Base-by-base conservation (phyloP, 2,888 invertebrate species). In the Blastobasis adustella region DNA sequence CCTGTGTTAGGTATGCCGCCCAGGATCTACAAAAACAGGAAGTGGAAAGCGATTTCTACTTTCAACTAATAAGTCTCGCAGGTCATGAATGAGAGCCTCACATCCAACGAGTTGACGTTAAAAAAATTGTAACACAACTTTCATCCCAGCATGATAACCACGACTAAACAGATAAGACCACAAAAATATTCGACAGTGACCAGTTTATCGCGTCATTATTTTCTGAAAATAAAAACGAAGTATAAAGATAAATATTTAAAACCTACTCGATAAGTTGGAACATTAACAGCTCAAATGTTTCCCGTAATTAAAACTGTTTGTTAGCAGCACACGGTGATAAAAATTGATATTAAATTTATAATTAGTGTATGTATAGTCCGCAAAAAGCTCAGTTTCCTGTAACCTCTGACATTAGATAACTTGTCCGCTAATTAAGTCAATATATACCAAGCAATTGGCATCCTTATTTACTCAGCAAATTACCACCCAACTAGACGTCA, bases 321-420 rank as follows among this genome's bases (percentile, higher is more conserved):
- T 71, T 67, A 46, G 61, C 58, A 61, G 58, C 61, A 58, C 68
- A 67, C 23, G 23, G 73, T 79, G 81, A 82, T 82, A 83, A 23
- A 23, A 23, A 23, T 23, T 23, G 23, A 23, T 23, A 23, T 23
- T 23, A 80, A 73, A 69, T 51, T 67, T 73, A 79, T 76, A 67
- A 78, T 79, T 76, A 78, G 61, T 63, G 67, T 63, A 23, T 23
- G 23, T 23, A 3, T 23, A 23, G 23, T 23, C 23, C 23, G 23
- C 23, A 64, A 63, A 66, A 71, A 67, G 62, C 60, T 54, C 55
- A 63, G 74, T 84, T 86, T 85, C 78, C 76, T 80, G 62, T 74
- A 78, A 82, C 84, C 86, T 79, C 74, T 85, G 82, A 83, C 86
- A 79, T 66, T 46, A 81, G 82, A 82, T 82, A 82, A 60, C 55